A percentile compares a stretch with the other conserved stretches of the same genome.
Evolutionary conservation across 2,888 invertebrate genomes (phyloP).

Genomic region (Apamea sordens): DNA sequence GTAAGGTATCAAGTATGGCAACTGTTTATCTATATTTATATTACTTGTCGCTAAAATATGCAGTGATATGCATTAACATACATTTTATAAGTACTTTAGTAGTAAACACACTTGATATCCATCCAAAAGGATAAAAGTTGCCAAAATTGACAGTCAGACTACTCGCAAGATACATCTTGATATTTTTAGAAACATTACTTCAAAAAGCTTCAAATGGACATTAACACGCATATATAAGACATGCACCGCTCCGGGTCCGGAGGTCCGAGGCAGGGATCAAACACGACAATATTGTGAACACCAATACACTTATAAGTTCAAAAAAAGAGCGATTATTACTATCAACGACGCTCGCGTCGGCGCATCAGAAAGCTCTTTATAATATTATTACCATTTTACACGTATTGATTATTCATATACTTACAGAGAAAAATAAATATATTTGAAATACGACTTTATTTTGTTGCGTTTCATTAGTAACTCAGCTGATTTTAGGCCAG

Average conservation of each 20-base stretch:
- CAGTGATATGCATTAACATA: conserved; percentile 21
- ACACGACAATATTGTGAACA: conserved; percentile 68
- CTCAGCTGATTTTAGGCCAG: conserved; percentile 64
- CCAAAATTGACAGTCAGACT: conserved; percentile 58
- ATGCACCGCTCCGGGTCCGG: conserved; percentile 16
- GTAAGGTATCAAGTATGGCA: conserved; percentile 56
- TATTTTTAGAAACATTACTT: conserved; percentile 59
- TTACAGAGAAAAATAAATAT: conserved; percentile 4
- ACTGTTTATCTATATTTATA: conserved; percentile 58
- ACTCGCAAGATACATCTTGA: conserved; percentile 52
- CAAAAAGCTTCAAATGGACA: conserved; percentile 65
- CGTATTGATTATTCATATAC: conserved; percentile 22
- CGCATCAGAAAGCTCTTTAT: conserved; percentile 57
- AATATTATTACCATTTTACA: conserved; percentile 44
- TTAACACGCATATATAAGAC: conserved; percentile 49
- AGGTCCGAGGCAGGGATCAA: conserved; percentile 3
- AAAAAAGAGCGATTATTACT: conserved; percentile 56
- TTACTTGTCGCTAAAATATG: conserved; percentile 39
- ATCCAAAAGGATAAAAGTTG: conserved; percentile 59
- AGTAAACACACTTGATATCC: conserved; percentile 14
- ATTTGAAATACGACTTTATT: conserved; percentile 2
- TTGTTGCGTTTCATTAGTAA: conserved; percentile 43
- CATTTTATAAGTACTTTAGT: neutral
- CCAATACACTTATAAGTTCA: conserved; percentile 72
- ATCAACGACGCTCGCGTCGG: conserved; percentile 28